These are phyloP conservation scores for Plemyria rubiginata DNA, from an alignment of 2,888 invertebrate genomes.

Conservation along the genomic window DNA sequence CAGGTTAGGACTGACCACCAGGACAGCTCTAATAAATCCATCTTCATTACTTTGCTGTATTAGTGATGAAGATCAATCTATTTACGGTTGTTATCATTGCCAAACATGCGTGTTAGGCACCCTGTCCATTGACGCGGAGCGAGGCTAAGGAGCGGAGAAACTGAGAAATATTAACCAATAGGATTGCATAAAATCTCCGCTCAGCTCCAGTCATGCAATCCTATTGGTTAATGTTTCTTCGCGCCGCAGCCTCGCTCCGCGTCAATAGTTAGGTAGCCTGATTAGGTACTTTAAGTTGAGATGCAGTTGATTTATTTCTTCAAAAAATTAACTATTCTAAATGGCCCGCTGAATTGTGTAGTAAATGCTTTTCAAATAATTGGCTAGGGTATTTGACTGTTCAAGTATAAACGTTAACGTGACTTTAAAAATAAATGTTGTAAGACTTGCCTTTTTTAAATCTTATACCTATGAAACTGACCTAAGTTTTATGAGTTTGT, in stretches of 20 bases:
- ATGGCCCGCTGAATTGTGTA: background rate
- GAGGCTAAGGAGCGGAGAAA: no score
- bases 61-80: background rate
- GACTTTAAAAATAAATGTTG: constrained; percentile 14
- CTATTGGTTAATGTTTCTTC: no score
- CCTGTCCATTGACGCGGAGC: no score
- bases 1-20: background rate
- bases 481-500: constrained; percentile 27
- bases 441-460: constrained; percentile 28
- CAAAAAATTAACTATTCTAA: background rate
- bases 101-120: no score
- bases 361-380: background rate
- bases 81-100: no score
- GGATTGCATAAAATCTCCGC: no score
- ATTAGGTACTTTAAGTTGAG: no score
- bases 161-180: no score
- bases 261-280: no score
- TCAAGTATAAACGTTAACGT: no score
- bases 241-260: no score
- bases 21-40: background rate
- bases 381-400: constrained; percentile 2
- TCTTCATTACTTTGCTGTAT: background rate
- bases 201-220: no score
- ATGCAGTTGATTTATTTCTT: background rate
- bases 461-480: constrained; percentile 16